A percentile compares a stretch with the other conserved stretches of the same genome.
These are phyloP conservation scores for Eupithecia exiguata DNA, from an alignment of 2,888 invertebrate genomes.

Conservation along the genomic window DNA sequence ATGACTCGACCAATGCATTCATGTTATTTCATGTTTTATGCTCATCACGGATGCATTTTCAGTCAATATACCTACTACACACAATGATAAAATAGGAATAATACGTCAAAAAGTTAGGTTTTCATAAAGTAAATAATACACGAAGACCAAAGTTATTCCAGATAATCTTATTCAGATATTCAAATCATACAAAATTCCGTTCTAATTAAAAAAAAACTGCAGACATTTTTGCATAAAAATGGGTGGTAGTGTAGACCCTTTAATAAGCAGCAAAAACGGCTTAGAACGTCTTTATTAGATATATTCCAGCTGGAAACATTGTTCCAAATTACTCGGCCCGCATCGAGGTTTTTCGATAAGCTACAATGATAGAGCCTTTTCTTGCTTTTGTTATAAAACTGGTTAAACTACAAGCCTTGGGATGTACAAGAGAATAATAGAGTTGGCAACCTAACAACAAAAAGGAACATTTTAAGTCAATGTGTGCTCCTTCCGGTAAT, in stretches of 20 bases:
- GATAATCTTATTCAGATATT: neutral
- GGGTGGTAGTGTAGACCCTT: slow-evolving; percentile 15
- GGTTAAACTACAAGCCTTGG: neutral
- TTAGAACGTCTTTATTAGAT: slow-evolving; percentile 33
- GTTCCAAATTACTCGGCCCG: slow-evolving; percentile 43
- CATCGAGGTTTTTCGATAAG: slow-evolving; percentile 43
- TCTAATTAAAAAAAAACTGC: slow-evolving; percentile 20
- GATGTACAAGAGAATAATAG: slow-evolving; percentile 1
- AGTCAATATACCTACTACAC: neutral
- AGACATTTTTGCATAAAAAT: slow-evolving; percentile 19
- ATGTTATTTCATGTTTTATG: slow-evolving; percentile 50
- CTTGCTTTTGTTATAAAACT: slow-evolving; percentile 17
- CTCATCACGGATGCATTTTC: slow-evolving; percentile 35
- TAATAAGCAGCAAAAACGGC: slow-evolving; percentile 31
- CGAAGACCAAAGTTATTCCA: neutral
- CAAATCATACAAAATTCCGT: neutral
- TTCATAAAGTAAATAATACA: neutral
- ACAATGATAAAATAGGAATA: neutral
- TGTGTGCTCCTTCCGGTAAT: slow-evolving; percentile 1
- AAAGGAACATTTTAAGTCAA: slow-evolving; percentile 2
- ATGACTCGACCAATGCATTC: slow-evolving; percentile 46
- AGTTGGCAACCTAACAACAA: slow-evolving; percentile 5
- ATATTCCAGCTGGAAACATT: slow-evolving; percentile 27
- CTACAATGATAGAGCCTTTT: slow-evolving; percentile 9
- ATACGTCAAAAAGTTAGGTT: neutral